Percentiles rank a stretch among this genome's conserved stretches.
These are phyloP conservation scores for Drosophila picticornis DNA, from an alignment of 2,888 invertebrate genomes.

Conservation along the genomic window DNA sequence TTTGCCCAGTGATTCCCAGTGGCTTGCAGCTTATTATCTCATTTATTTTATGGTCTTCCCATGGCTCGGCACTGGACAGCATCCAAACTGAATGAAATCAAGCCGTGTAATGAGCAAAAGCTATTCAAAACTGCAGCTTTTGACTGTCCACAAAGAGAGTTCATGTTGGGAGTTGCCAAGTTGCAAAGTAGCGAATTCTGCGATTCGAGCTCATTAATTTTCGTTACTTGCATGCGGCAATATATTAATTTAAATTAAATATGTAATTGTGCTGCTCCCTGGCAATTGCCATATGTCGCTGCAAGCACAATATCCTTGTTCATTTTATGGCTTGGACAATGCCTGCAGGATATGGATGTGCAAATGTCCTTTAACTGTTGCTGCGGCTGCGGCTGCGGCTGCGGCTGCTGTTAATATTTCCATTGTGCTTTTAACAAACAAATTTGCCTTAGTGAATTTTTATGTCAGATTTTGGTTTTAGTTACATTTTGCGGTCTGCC, in stretches of 20 bases:
- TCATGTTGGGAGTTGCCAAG: background rate
- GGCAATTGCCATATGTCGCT: conserved; percentile 9
- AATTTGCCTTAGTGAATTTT: conserved; percentile 67
- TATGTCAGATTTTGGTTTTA: conserved; percentile 45
- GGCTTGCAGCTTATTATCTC: conserved; percentile 61
- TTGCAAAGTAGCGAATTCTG: background rate
- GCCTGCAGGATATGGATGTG: conserved; percentile 9
- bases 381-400: conserved; percentile 1
- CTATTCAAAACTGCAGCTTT: conserved; percentile 51
- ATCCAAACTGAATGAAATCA: conserved; percentile 54
- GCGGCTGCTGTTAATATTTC: conserved; percentile 54
- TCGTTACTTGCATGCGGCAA: conserved; percentile 5
- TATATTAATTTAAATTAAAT: conserved; percentile 16
- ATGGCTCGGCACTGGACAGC: conserved; percentile 5
- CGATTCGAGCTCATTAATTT: conserved; percentile 13
- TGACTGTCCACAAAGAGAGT: conserved; percentile 12
- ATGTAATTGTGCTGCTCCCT: background rate
- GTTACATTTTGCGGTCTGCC: conserved; percentile 49
- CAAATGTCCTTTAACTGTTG: conserved; percentile 3
- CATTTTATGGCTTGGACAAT: conserved; percentile 12
- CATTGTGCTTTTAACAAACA: conserved; percentile 66
- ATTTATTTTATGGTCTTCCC: conserved; percentile 56
- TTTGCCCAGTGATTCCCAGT: conserved; percentile 17
- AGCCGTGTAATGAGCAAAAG: conserved; percentile 63
- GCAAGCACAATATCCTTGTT: conserved; percentile 2